Evolutionary conservation across 1,140 invertebrate genomes (phyloP), one percentile per base, ranked within the genome.

Genomic region (Pararge aegeria): DNA sequence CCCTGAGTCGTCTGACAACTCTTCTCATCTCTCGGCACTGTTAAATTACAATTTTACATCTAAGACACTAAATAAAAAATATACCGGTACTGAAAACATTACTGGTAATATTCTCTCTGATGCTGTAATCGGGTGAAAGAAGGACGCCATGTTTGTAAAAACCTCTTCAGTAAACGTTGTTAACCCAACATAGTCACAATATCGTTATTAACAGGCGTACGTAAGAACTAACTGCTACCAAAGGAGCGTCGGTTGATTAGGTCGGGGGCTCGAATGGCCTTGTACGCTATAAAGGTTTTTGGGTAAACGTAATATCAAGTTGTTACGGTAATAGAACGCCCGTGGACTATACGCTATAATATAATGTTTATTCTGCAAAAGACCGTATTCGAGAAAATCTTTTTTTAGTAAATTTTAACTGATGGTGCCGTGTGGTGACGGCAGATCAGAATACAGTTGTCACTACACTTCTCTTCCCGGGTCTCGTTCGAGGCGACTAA

Each of bases 231-330:
- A 77, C 65, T 64, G 62, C 62, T 34, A 50, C 66, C 59, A 55
- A 54, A 69, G 66, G 68, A 71, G 61, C 66, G 19, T 54, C 65
- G 70, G 67, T 76, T 83, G 80, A 83, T 83, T 81, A 81, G 71
- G 54, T 69, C 67, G 42, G 64, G 61, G 61, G 48, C 54, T 40
- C 48, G 42, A 75, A 73, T 67, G 68, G 72, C 62, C 42, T 57
- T 55, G 63, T 63, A 57, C 44, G 68, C 70, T 69, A 80, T 83
- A 78, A 83, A 78, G 73, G 83, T 80, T 81, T 84, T 82, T 78
- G 78, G 80, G 80, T 82, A 78, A 80, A 83, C 74, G 80, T 78
- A 84, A 87, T 85, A 83, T 78, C 61, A 70, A 63, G 72, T 75
- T 75, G 73, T 82, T 85, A 75, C 68, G 66, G 70, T 81, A 76